phyloP scores from a whole-genome alignment of 2,888 invertebrate genomes.

The Zaprionus bogoriensis region DNA sequence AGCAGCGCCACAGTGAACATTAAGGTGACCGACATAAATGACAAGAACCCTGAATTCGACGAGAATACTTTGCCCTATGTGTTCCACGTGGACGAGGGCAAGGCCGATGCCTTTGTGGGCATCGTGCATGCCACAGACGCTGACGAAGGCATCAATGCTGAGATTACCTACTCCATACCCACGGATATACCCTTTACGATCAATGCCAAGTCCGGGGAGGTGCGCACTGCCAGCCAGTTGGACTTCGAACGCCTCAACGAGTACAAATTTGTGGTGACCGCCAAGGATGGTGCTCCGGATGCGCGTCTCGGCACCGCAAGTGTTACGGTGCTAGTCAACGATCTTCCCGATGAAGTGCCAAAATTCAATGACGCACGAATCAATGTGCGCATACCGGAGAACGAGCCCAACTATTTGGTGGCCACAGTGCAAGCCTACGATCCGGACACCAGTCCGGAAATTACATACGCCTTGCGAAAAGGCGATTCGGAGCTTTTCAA shows the following conservation, averaged over 20 bases:
- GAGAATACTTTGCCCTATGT: slow-evolving; percentile 88
- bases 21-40: slow-evolving; percentile 95
- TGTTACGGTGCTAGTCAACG: slow-evolving; percentile 90
- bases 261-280: slow-evolving; percentile 91
- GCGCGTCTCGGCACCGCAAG: slow-evolving; percentile 93
- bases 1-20: slow-evolving; percentile 94
- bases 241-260: slow-evolving; percentile 93
- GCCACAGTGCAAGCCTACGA: slow-evolving; percentile 93
- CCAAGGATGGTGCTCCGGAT: slow-evolving; percentile 93
- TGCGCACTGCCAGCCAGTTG: slow-evolving; percentile 88
- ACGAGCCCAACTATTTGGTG: slow-evolving; percentile 90
- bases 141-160: slow-evolving; percentile 93
- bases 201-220: slow-evolving; percentile 90
- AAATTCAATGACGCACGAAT: slow-evolving; percentile 89
- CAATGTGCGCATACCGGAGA: slow-evolving; percentile 92
- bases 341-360: slow-evolving; percentile 91
- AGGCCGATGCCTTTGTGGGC: slow-evolving; percentile 86
- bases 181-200: slow-evolving; percentile 90
- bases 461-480: slow-evolving; percentile 92
- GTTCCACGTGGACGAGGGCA: slow-evolving; percentile 91
- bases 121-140: slow-evolving; percentile 92
- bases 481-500: slow-evolving; percentile 92
- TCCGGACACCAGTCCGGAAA: slow-evolving; percentile 90
- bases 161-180: slow-evolving; percentile 91
- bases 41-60: slow-evolving; percentile 95